A percentile compares a stretch with the other conserved stretches of the same genome.
These are phyloP conservation scores for Lordiphosa collinella DNA, from an alignment of 1,140 invertebrate species.

Conservation along the genomic window DNA sequence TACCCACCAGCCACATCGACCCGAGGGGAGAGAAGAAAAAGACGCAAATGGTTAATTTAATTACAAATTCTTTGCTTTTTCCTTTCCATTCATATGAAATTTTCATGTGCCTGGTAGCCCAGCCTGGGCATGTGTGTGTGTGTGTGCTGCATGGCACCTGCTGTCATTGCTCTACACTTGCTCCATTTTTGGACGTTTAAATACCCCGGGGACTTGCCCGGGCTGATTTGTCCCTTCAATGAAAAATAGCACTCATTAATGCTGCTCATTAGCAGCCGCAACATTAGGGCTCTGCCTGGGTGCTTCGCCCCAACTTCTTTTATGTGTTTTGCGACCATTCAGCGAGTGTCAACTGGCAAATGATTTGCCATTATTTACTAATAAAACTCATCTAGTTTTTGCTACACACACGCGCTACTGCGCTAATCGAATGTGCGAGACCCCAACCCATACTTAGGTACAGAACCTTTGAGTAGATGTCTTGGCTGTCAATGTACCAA, in stretches of 20 bases:
- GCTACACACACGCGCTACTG: conserved; percentile 27
- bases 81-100: conserved; percentile 63
- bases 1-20: no score
- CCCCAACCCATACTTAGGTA: neutral
- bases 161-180: conserved; percentile 47
- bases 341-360: conserved; percentile 76
- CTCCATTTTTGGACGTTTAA: conserved; percentile 47
- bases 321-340: conserved; percentile 22
- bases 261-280: conserved; percentile 74
- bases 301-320: neutral
- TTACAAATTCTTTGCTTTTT: conserved; percentile 73
- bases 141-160: conserved; percentile 43
- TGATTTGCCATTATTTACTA: conserved; percentile 79
- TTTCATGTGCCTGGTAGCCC: conserved; percentile 39
- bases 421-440: conserved; percentile 59
- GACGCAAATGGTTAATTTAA: conserved; percentile 70
- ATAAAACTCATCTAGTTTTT: conserved; percentile 77
- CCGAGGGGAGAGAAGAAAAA: neutral
- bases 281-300: conserved; percentile 1
- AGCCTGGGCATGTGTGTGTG: conserved; percentile 6
- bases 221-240: conserved; percentile 66
- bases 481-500: conserved; percentile 10
- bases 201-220: conserved; percentile 56
- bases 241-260: conserved; percentile 77
- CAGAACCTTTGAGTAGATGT: conserved; percentile 4